A percentile compares a stretch with the other conserved stretches of the same genome.
Conservation (phyloP, 1,140 invertebrate species). For the Pogonomyrmex barbatus region DNA sequence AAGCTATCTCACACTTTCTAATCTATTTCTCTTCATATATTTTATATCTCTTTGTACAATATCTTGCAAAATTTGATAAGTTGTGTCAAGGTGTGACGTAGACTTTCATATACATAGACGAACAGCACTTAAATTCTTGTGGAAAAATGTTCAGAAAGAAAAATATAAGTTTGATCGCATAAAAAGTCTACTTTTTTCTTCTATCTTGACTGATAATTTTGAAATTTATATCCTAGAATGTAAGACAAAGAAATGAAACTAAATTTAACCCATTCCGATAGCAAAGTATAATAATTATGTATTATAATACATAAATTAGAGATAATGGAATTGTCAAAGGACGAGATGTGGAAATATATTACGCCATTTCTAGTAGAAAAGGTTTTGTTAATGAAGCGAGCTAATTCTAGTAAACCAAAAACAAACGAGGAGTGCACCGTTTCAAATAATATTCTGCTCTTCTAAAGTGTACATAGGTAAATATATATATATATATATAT, state of each 20-base stretch:
- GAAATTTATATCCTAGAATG: neutral
- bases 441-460: constrained; percentile 3
- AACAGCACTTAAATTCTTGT: neutral
- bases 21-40: neutral
- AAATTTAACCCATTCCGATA: neutral
- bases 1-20: neutral
- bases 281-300: neutral
- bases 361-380: neutral
- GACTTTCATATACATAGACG: neutral
- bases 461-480: neutral
- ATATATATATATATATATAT: too few species aligned
- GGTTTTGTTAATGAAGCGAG: neutral
- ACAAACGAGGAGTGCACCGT: neutral
- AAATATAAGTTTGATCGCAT: neutral
- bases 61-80: constrained; percentile 22
- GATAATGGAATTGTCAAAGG: constrained; percentile 14
- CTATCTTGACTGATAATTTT: neutral
- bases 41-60: neutral
- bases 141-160: neutral
- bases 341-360: neutral
- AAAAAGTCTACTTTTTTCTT: neutral
- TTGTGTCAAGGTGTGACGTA: neutral
- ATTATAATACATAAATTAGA: constrained; percentile 9
- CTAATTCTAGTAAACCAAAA: constrained; percentile 20
- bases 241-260: neutral